Evolutionary conservation across 2,113 vertebrate genomes (phyloP), one percentile per base, ranked within the genome.

Genomic region (Hassar affinis): DNA sequence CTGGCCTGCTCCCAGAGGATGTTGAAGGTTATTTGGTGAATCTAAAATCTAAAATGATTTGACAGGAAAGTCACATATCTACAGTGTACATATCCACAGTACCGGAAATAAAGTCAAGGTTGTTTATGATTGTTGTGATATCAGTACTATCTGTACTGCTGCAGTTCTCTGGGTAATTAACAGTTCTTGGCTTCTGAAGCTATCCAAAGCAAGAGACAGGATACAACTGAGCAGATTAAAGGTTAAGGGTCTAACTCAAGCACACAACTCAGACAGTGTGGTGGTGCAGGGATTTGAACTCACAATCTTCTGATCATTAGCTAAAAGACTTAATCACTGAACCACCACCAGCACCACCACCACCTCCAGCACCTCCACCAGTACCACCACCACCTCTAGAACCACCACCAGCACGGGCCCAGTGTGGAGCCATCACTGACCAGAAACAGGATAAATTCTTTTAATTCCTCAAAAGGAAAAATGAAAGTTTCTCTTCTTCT

Each of bases 1-100:
- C 83, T 87, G 83, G 83, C 56, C 30, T 76, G 27, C 38, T 75
- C 57, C 74, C 35, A 57, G 10, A 5, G 25, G 17, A 6, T 30
- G 20, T 20, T 49, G 27, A 47, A 49, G n/a, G n/a, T 25, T 82
- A 62, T 61, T 61, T 35, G 17, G 22, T 25, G 35, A 62, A 62
- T 17, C 14, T n/a, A 9, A 57, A 25, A 57, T 57, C 14, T 57
- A n/a, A 57, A 20, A 18, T 66, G 9, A 35, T 66, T 30, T 62
- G 14, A 62, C 4, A 35, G 64, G 7, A 66, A 35, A 49, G 47
- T 49, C 9, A 12, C 47, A 2, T 12, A 49, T 49, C 38, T 42
- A 42, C 38, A 42, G 38, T 3, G 38, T 64, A 27, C 33, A 66
- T 66, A 18, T 66, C 8, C 30, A 66, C 62, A 66, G 6, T 35